Conservation (phyloP, 2,888 invertebrate species). For the Cephus sareptanus region DNA sequence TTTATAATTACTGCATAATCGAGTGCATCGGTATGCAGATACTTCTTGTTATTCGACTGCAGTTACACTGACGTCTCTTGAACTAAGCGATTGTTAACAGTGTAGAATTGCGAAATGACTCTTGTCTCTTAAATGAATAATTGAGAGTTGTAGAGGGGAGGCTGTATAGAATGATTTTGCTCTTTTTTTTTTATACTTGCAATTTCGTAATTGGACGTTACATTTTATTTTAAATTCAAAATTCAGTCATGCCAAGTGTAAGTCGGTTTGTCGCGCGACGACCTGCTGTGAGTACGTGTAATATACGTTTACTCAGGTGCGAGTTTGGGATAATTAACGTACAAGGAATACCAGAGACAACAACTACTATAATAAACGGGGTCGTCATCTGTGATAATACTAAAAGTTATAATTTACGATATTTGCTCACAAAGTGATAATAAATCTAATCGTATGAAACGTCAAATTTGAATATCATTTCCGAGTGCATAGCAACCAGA, state of each 20-base stretch:
- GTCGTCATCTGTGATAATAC: not conserved
- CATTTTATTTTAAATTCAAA: too few relatives aligned
- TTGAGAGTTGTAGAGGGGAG: not conserved
- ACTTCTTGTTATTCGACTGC: not conserved
- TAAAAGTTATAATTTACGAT: not conserved
- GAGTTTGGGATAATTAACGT: not conserved
- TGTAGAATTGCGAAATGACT: not conserved
- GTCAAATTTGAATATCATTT: not conserved
- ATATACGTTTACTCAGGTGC: not conserved
- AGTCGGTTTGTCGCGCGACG: too few relatives aligned
- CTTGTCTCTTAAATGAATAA: not conserved
- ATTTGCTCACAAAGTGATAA: not conserved
- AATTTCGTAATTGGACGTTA: too few relatives aligned
- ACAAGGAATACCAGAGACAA: not conserved
- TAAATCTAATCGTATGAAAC: not conserved
- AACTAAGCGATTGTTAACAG: not conserved
- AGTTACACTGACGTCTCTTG: not conserved
- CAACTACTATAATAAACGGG: not conserved
- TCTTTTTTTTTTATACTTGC: not conserved
- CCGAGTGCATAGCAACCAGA: not conserved
- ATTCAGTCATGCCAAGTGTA: too few relatives aligned
- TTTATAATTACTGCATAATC: not conserved
- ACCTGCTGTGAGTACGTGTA: not conserved
- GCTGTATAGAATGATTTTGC: not conserved
- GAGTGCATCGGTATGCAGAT: not conserved